A percentile compares a stretch with the other conserved stretches of the same genome.
Evolutionary conservation across 2,888 invertebrate genomes (phyloP).

Genomic region (Platycnemis pennipes): DNA sequence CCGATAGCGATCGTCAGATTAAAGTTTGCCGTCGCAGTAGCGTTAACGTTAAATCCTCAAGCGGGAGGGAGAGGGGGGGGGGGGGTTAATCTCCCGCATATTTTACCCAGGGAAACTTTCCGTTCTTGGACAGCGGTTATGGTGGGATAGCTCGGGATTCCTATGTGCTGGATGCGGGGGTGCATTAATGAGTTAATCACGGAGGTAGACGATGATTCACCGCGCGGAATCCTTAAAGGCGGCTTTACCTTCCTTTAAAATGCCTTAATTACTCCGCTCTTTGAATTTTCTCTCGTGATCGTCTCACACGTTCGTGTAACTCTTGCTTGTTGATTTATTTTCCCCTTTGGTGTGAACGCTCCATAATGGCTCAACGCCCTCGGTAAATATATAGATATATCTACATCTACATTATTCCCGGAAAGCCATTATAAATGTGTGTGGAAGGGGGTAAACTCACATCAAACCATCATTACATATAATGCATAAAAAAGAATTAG

Average conservation of each 20-base stretch:
- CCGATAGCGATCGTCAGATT: constrained; percentile 1
- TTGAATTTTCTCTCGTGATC: neutral
- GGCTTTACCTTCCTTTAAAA: neutral
- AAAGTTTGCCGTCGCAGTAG: constrained; percentile 11
- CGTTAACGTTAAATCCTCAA: no score
- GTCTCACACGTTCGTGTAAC: no score
- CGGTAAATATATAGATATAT: no score
- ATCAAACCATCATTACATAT: no score
- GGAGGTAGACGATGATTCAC: neutral
- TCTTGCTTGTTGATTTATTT: no score
- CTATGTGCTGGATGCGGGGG: neutral
- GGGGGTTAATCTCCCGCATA: constrained; percentile 18
- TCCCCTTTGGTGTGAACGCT: no score
- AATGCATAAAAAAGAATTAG: no score
- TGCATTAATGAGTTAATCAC: constrained; percentile 2
- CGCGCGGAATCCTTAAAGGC: neutral
- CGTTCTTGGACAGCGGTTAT: neutral
- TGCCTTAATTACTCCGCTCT: neutral
- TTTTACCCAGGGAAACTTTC: neutral
- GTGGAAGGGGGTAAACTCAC: no score
- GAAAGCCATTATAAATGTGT: no score
- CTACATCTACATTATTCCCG: no score
- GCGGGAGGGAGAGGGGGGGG: no score
- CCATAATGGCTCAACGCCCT: no score
- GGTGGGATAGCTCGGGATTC: neutral